A percentile compares a stretch with the other conserved stretches of the same genome.
These are phyloP conservation scores for Sphaeridia pumilis DNA, from an alignment of 2,888 invertebrate species.

Conservation along the genomic window DNA sequence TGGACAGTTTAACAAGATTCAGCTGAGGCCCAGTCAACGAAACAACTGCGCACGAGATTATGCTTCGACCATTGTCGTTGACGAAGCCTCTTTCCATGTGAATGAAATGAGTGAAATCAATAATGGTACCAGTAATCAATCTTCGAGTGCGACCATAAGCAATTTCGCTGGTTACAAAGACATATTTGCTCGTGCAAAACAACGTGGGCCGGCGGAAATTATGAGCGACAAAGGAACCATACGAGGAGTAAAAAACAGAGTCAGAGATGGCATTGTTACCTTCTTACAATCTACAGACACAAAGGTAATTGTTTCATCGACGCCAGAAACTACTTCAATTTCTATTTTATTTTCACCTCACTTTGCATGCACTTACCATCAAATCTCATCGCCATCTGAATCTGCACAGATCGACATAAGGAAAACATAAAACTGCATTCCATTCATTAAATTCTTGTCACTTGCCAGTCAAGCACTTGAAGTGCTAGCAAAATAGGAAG, in stretches of 20 bases:
- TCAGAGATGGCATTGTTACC: slow-evolving; percentile 88
- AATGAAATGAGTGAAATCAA: slow-evolving; percentile 33
- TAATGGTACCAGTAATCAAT: slow-evolving; percentile 8
- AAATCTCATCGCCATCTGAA: too few species aligned
- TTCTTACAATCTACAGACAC: slow-evolving; percentile 64
- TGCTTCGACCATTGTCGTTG: slow-evolving; percentile 6
- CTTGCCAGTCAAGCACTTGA: too few species aligned
- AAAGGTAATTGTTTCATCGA: slow-evolving; percentile 51
- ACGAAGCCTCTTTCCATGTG: slow-evolving; percentile 31
- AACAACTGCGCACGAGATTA: slow-evolving; percentile 1
- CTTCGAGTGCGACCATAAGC: slow-evolving; percentile 37
- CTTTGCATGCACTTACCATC: too few species aligned
- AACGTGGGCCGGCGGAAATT: slow-evolving; percentile 61
- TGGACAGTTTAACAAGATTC: neutral
- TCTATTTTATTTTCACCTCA: neutral
- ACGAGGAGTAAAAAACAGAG: slow-evolving; percentile 85
- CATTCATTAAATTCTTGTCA: too few species aligned
- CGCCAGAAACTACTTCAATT: neutral
- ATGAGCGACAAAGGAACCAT: slow-evolving; percentile 85
- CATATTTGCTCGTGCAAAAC: slow-evolving; percentile 46
- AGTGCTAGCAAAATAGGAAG: too few species aligned
- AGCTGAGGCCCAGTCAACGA: neutral
- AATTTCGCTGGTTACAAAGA: slow-evolving; percentile 71
- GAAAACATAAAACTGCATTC: too few species aligned
- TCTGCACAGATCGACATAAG: too few species aligned